Conservation (phyloP, 2,797 vertebrate species). For the Ammospiza maritima region DNA sequence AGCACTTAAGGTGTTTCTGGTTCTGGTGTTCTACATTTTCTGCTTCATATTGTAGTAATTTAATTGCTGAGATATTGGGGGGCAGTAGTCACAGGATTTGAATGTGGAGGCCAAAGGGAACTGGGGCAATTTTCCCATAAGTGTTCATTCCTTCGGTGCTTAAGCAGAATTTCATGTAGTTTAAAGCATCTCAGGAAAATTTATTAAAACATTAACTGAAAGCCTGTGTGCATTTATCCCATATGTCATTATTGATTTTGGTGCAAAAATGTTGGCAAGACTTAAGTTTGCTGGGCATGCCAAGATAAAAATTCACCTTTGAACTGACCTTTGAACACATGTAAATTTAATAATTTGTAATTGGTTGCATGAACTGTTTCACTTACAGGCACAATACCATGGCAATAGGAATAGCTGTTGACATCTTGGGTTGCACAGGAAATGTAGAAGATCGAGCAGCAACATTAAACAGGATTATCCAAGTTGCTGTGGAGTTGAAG, state of each 20-base stretch:
- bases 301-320: not conserved
- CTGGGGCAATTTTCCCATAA: not conserved
- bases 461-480: conserved; percentile 92
- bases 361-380: not conserved
- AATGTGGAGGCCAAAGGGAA: not conserved
- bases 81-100: not conserved
- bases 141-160: not conserved
- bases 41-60: not conserved
- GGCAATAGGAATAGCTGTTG: conserved; percentile 95
- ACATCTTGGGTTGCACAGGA: conserved; percentile 94
- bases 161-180: not conserved
- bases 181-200: not conserved
- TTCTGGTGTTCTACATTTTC: not conserved
- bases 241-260: not conserved
- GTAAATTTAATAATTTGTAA: not conserved
- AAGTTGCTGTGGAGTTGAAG: conserved; percentile 92
- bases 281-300: not conserved
- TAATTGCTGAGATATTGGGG: not conserved
- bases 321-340: not conserved
- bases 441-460: conserved; percentile 89
- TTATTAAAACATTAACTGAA: not conserved
- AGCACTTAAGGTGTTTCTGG: not conserved
- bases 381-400: conserved; percentile 89
- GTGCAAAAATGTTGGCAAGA: not conserved
- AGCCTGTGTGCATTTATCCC: not conserved